Conservation (phyloP, 2,113 vertebrate species). For the Neolamprologus modestus region DNA sequence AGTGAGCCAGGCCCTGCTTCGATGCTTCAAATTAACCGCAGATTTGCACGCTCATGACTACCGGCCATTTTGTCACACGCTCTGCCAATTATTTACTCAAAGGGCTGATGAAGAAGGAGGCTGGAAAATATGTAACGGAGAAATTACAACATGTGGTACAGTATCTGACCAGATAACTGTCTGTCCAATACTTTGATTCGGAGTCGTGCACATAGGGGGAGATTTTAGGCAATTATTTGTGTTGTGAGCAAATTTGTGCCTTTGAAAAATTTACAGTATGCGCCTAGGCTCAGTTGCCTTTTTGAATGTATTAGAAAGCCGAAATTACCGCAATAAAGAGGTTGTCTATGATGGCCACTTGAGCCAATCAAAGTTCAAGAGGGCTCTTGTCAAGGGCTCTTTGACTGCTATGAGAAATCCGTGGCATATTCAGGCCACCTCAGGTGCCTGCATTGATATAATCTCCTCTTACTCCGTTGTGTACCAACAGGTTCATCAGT, state of each 20-base stretch:
- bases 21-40: slow-evolving; percentile 48
- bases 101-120: background rate
- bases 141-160: background rate
- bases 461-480: background rate
- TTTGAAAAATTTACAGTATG: background rate
- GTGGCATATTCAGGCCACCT: background rate
- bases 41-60: slow-evolving; percentile 27
- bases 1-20: slow-evolving; percentile 25
- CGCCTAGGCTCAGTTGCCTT: background rate
- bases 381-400: slow-evolving; percentile 19
- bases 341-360: slow-evolving; percentile 1
- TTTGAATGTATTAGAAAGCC: background rate
- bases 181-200: background rate
- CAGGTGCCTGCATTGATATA: background rate
- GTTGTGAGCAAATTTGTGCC: background rate
- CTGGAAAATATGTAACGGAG: background rate
- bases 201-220: background rate
- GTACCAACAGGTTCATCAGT: slow-evolving; percentile 6
- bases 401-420: background rate
- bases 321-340: slow-evolving; percentile 17
- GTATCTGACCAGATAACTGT: background rate
- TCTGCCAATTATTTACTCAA: slow-evolving; percentile 40
- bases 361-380: slow-evolving; percentile 32
- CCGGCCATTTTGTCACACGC: slow-evolving; percentile 33
- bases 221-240: background rate